Evolutionary conservation across 2,888 invertebrate genomes (phyloP), one percentile per base, ranked within the genome.

Genomic region (Acleris holmiana): DNA sequence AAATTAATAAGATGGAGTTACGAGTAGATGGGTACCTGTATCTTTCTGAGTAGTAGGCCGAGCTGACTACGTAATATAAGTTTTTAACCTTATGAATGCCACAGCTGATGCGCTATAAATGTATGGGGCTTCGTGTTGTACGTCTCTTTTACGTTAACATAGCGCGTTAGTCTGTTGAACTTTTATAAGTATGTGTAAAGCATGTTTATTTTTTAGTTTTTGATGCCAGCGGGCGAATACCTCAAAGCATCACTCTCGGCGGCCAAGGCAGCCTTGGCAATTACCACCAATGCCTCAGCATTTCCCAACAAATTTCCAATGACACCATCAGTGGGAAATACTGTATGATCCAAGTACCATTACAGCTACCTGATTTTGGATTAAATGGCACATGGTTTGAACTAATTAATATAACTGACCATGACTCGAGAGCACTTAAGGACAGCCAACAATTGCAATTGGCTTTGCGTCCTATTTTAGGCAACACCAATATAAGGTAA

Each of bases 171-270:
- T 8, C 29, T 8, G 2, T 29, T 29, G 29, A 8, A 35, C 35
- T 13, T 3, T 29, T 13, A 35, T 35, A 4, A 23, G 3, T 23
- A 35, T 35, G 4, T 13, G 3, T 3, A 35, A 35, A 35, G 3
- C 35, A 10, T 18, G 0, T 19, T 19, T 51, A n/a, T n/a, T n/a
- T 61, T 66, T 4, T 61, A 69, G 69, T 69, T n/a, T 61, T 55
- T 19, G 69, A 70, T 54, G 68, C 68, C 13, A 62, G 69, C 25
- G 67, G 67, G 29, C 66, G 68, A 15, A 46, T 67, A 8, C 69
- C 69, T 1, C 67, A 67, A 53, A 61, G 69, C 17, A 25, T 67
- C 18, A 25, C 47, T 7, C 21, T 53, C 18, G 64, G 61, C 2
- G 61, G 61, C 19, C 54, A 61, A 40, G 51, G 51, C 15, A 61